Conservation (phyloP, 2,113 vertebrate species). For the Empidonax alnorum region DNA sequence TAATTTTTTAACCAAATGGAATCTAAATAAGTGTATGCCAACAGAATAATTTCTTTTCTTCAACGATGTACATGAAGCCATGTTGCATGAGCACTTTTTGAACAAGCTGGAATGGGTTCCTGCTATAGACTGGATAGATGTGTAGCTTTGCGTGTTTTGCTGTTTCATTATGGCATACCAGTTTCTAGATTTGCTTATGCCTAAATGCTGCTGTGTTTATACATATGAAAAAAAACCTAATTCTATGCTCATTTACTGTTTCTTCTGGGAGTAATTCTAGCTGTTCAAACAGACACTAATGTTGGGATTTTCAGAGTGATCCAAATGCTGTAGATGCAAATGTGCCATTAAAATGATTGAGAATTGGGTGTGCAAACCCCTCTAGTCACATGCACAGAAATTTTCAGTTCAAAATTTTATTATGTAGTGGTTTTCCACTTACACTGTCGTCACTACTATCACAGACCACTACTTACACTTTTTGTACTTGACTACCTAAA, state of each 20-base stretch:
- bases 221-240: neutral
- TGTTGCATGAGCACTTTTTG: conserved; percentile 53
- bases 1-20: neutral
- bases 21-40: conserved; percentile 4
- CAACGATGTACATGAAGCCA: neutral
- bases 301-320: neutral
- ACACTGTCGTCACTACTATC: fast-evolving
- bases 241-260: conserved; percentile 14
- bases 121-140: conserved; percentile 7
- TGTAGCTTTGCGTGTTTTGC: conserved; percentile 20
- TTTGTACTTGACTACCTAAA: neutral
- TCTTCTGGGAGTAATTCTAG: conserved; percentile 51
- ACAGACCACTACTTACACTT: neutral
- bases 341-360: neutral
- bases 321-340: neutral
- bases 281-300: neutral
- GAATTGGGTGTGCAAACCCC: neutral
- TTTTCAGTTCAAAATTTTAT: neutral
- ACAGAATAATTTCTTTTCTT: neutral
- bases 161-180: conserved; percentile 23
- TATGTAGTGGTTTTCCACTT: neutral
- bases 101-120: conserved; percentile 25
- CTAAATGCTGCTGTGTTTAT: conserved; percentile 46
- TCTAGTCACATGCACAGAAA: neutral
- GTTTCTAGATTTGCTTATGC: conserved; percentile 43